Base-by-base conservation (phyloP, 2,888 invertebrate genomes). In the Seira sanloemensis region DNA sequence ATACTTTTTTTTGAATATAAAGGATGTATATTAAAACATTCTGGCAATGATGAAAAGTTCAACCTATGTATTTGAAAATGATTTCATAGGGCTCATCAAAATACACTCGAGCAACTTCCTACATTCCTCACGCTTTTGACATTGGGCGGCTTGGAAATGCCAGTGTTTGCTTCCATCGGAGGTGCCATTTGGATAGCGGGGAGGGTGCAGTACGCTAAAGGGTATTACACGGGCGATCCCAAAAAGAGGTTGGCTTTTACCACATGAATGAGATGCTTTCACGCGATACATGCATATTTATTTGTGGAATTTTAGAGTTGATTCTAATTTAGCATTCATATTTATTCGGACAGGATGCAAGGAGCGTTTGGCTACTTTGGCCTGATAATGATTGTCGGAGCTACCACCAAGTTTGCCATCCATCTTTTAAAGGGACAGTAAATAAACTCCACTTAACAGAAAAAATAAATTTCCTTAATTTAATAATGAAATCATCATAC, bases 161-260 rank as follows among this genome's bases (percentile, higher is more conserved):
- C 92, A 1, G 91, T 92, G 19, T 85, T 91, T 66, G 90, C 91
- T 79, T 91, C 92, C 54, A 88, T 90, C n/a, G 91, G 90, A 80
- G 92, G 92, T 19, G 84, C 90, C n/a, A 88, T 92, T n/a, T 92
- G 91, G 90, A 90, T 92, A 27, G 87, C 90, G 1, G 91, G 92
- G 23, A 90, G 92, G 80, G 89, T 92, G 50, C 90, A 90, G 4
- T 92, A 92, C 90, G 92, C 92, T 5, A 88, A 90, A 58, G 92
- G 92, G 7, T 89, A 89, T 27, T 87, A 88, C 68, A 87, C 88
- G 9, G 89, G 89, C 5, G 89, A 89, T 46, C 88, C 88, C 0
- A 87, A 85, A 65, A 88, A 89, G 54, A 77, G 89, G 89, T 88
- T 66, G 16, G 50, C n/a, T 2, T 50, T n/a, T 37, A 37, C n/a